These are phyloP conservation scores for Spheniscus mendiculus DNA, from an alignment of 2,113 vertebrate genomes.

Conservation along the genomic window DNA sequence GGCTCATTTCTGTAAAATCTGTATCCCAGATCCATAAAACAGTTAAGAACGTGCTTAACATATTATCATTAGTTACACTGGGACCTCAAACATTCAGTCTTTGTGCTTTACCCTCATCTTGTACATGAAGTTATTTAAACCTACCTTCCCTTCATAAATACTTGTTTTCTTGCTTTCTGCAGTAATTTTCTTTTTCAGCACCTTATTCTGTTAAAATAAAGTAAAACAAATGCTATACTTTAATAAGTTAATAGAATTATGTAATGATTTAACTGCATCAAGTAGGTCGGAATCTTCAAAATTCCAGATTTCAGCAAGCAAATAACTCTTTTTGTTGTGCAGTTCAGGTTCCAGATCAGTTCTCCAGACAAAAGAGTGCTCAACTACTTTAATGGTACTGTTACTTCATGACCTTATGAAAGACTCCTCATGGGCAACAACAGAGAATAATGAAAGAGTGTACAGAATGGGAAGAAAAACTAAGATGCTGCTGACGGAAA, in stretches of 20 bases:
- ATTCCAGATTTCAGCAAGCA: not conserved
- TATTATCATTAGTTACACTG: not conserved
- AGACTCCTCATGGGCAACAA: not conserved
- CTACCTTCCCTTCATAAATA: slow-evolving; percentile 73
- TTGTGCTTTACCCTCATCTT: not conserved
- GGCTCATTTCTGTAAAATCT: not conserved
- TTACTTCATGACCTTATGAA: not conserved
- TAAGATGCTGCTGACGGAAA: not conserved
- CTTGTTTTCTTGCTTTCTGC: slow-evolving; percentile 78
- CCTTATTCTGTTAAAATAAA: slow-evolving; percentile 82
- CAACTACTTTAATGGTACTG: not conserved
- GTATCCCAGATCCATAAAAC: not conserved
- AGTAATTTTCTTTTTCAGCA: slow-evolving; percentile 82
- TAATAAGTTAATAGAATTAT: not conserved
- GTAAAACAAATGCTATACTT: not conserved
- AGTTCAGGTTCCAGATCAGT: not conserved
- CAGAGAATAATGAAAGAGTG: not conserved
- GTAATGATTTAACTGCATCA: not conserved
- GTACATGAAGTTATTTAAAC: not conserved
- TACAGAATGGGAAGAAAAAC: not conserved
- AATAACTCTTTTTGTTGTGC: not conserved
- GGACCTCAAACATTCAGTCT: not conserved
- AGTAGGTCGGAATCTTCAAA: not conserved
- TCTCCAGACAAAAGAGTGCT: not conserved
- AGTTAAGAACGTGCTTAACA: not conserved